Percentiles rank a stretch among this genome's conserved stretches.
phyloP scores from a whole-genome alignment of 1,140 invertebrate species.

The Lasaia peninsularis region DNA sequence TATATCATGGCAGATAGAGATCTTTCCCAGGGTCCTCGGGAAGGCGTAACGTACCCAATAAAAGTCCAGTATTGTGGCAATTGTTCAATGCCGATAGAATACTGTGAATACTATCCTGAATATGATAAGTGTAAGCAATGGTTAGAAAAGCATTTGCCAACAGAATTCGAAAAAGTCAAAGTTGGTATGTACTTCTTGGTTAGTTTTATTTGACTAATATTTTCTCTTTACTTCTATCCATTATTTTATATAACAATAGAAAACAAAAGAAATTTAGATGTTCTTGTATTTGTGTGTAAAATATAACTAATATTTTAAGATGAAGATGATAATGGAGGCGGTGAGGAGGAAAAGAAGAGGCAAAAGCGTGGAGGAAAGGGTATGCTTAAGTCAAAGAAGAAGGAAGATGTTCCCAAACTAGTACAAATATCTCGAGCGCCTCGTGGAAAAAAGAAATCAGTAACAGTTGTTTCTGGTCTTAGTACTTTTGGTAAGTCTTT shows the following conservation, averaged over 20 bases:
- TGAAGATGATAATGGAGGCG: slow-evolving; percentile 81
- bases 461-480: slow-evolving; percentile 93
- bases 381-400: slow-evolving; percentile 91
- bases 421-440: slow-evolving; percentile 93
- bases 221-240: not conserved
- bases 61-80: slow-evolving; percentile 95
- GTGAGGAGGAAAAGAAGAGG: slow-evolving; percentile 94
- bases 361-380: slow-evolving; percentile 95
- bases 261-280: no score
- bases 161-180: slow-evolving; percentile 93
- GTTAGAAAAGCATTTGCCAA: slow-evolving; percentile 95
- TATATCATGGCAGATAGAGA: slow-evolving; percentile 65
- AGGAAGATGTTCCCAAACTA: slow-evolving; percentile 90
- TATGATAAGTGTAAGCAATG: slow-evolving; percentile 98
- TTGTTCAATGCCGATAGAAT: slow-evolving; percentile 96
- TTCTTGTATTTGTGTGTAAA: no score
- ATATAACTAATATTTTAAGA: slow-evolving; percentile 37
- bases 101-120: slow-evolving; percentile 98
- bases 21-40: slow-evolving; percentile 67
- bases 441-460: slow-evolving; percentile 98
- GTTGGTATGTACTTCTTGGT: slow-evolving; percentile 74
- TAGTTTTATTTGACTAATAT: not conserved
- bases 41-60: slow-evolving; percentile 86
- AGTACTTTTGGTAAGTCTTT: slow-evolving; percentile 88
- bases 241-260: no score